Base-by-base conservation (phyloP, 2,113 vertebrate genomes). In the Chionodraco myersi region DNA sequence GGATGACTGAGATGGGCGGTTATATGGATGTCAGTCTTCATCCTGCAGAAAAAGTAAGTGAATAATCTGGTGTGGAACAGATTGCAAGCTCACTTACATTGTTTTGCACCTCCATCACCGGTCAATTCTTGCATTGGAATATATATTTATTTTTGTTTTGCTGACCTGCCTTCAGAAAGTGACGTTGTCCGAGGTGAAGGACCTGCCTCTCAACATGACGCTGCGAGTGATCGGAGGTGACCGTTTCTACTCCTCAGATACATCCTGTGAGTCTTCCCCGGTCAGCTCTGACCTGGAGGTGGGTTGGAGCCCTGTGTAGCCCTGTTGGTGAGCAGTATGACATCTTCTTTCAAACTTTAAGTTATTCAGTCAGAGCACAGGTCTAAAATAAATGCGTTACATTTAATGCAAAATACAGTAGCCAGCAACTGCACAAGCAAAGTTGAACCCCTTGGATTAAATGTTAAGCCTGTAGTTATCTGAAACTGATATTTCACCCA, bases 261-360 rank as follows among this genome's bases (percentile, higher is more conserved):
- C 90, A 36, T 92, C 92, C n/a, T 94, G 89, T 0, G 93, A 95
- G 41, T 92, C 90, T 0, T 94, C 94, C 3, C 90, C 86, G 6
- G 44, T 93, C 84, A 95, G 86, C 88, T 96, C 92, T 0, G 96
- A 96, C 71, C 93, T 97, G 0, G 95, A 97, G 96, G 96, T 96
- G 78, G 57, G 76, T 82, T n/a, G 45, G 85, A 66, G 18, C 6
- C 26, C 12, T 65, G 10, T 75, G 34, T 58, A 58, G 68, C 53
- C 45, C 16, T 23, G 36, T 41, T 44, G 34, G 56, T 65, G 53
- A 71, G 26, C 66, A 71, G 44, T 18, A 13, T 44, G 44, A 58
- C 7, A 54, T 63, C 45, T 63, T 45, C 49, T 54, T 44, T 3
- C 10, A 30, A 63, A 75, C 11, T 4, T 30, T 18, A 4, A 36